A percentile compares a stretch with the other conserved stretches of the same genome.
Evolutionary conservation across 2,888 invertebrate species (phyloP).

Genomic region (Pandemis cinnamomeana): DNA sequence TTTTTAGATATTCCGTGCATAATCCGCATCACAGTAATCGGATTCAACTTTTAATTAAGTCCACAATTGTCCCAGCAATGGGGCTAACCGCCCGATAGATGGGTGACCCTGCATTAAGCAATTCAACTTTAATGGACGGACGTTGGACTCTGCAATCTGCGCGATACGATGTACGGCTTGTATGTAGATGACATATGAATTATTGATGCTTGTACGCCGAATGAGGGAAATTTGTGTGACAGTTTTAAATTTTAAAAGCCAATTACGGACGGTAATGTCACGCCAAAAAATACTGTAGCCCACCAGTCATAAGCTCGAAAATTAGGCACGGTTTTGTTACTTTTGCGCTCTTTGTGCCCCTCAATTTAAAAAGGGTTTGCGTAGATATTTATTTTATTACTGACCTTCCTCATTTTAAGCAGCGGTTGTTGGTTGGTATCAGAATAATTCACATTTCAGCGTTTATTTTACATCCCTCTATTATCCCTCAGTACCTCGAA

Average conservation of each 20-base stretch:
- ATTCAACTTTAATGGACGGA: slow-evolving; percentile 63
- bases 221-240: slow-evolving; percentile 16
- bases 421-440: not conserved
- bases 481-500: not conserved
- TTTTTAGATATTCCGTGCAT: not conserved
- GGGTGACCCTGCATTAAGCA: slow-evolving; percentile 73
- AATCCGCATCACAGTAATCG: slow-evolving; percentile 20
- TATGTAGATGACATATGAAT: slow-evolving; percentile 36
- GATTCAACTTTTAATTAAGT: slow-evolving; percentile 31
- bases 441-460: not conserved
- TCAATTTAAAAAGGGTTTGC: not conserved
- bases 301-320: not conserved
- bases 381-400: not conserved
- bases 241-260: slow-evolving; percentile 8
- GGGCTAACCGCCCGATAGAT: slow-evolving; percentile 56
- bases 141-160: slow-evolving; percentile 45
- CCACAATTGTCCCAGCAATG: slow-evolving; percentile 19
- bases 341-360: not conserved
- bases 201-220: slow-evolving; percentile 25
- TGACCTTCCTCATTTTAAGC: not conserved
- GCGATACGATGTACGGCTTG: slow-evolving; percentile 13
- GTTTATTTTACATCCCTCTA: not conserved
- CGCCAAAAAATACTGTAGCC: not conserved
- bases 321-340: not conserved
- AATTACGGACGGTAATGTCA: not conserved